Conservation (phyloP, 2,888 invertebrate species). For the Schizaphis graminum region DNA sequence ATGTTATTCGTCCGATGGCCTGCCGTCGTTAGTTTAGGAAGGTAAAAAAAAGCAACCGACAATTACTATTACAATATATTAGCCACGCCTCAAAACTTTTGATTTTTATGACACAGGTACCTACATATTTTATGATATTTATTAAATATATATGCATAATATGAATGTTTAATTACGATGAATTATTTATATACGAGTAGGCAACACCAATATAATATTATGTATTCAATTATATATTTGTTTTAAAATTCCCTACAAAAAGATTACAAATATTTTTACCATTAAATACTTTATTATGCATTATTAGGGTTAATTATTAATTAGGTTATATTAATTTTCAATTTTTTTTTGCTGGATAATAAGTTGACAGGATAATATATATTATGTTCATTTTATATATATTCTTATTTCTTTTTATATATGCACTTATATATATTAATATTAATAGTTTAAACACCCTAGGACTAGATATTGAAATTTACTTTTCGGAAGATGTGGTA, state of each 20-base stretch:
- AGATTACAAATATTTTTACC: neutral
- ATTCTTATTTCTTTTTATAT: too few relatives aligned
- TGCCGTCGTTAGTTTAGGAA: neutral
- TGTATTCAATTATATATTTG: neutral
- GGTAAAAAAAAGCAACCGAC: neutral
- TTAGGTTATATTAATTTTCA: neutral
- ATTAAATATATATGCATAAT: neutral
- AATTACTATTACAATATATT: slow-evolving; percentile 12
- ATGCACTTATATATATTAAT: too few relatives aligned
- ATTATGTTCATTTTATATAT: neutral
- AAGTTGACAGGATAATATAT: neutral
- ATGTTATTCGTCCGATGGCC: neutral
- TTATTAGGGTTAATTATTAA: neutral
- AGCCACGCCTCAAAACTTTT: neutral
- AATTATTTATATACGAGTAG: neutral
- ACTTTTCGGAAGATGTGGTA: neutral
- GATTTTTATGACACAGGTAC: neutral
- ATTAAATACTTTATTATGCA: neutral
- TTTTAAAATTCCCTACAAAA: neutral
- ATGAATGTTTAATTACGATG: neutral
- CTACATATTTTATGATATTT: neutral
- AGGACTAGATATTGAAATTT: neutral
- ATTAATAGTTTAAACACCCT: neutral
- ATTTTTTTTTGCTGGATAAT: neutral
- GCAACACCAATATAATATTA: neutral